Evolutionary conservation across 2,113 vertebrate species (phyloP), one percentile per base, ranked within the genome.

Genomic region (Chloropsis hardwickii): DNA sequence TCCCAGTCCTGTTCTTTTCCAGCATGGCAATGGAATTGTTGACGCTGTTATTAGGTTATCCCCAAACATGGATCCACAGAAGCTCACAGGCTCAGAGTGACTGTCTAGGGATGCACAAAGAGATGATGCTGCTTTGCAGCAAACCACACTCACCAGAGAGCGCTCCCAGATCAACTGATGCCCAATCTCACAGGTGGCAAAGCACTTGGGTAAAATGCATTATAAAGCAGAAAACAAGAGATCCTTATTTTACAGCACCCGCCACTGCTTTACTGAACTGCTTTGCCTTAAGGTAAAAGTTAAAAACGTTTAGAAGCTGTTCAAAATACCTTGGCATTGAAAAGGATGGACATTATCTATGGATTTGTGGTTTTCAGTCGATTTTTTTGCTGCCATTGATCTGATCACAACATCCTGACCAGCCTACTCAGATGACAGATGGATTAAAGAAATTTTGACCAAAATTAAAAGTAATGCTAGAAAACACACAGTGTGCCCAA

Each of bases 1-100:
- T 76, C 70, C 77, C 90, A 83, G 78, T 17, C 48, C 19, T 53
- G 48, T 37, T 88, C 47, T 50, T 18, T 31, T 51, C 67, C 40
- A 40, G 44, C 22, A 5, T 0, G 37, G 50, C 54, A 16, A 3
- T 33, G 72, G 42, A 31, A 48, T 2, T 14, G 2, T 2, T 15
- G 21, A 24, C 5, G 0, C 65, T 33, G 97, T 97, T 98, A 98
- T 98, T 98, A 98, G 97, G 94, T 98, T 98, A 98, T 98, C 98
- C 98, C 98, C 98, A 18, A 53, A 96, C 35, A 88, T 42, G 42
- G 37, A 65, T 33, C 92, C 84, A 33, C 65, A 78, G 37, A 95
- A 95, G 97, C 96, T 57, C 53, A 87, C 57, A 64, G 81, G 79
- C 84, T 92, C 2, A 1, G 76, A 44, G 82, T 61, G 79, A 91